Percentiles rank a stretch among this genome's conserved stretches.
Evolutionary conservation across 2,113 vertebrate species (phyloP).

Genomic region (Leptodactylus fuscus): DNA sequence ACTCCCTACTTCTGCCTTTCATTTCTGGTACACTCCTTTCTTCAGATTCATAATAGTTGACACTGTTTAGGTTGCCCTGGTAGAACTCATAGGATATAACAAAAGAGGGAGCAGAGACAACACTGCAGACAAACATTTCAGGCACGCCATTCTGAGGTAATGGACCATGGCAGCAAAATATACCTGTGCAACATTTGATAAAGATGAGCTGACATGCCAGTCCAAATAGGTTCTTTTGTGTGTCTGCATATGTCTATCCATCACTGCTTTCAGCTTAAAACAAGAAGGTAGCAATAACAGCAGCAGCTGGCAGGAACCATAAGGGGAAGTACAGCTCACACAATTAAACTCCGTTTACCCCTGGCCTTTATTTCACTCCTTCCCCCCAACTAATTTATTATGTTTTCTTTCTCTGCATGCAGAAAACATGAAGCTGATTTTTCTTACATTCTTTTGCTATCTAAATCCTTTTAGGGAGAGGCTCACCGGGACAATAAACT

Average conservation of each 20-base stretch:
- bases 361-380: conserved; percentile 85
- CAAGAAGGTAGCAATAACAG: conserved; percentile 78
- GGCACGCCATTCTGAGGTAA: conserved; percentile 96
- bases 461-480: conserved; percentile 72
- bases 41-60: conserved; percentile 23
- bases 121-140: conserved; percentile 98
- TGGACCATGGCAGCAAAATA: conserved; percentile 98
- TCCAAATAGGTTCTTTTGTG: conserved; percentile 99
- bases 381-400: conserved; percentile 80
- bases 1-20: conserved; percentile 61
- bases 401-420: conserved; percentile 78
- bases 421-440: conserved; percentile 82
- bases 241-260: conserved; percentile 89
- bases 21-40: conserved; percentile 1
- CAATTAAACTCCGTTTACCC: conserved; percentile 86
- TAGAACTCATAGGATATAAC: conserved; percentile 52
- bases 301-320: conserved; percentile 87
- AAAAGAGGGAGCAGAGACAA: conserved; percentile 52
- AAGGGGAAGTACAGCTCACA: conserved; percentile 81
- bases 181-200: conserved; percentile 99
- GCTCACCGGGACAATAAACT: conserved; percentile 72
- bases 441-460: conserved; percentile 82
- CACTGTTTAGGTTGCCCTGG: conserved; percentile 50
- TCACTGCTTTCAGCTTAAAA: conserved; percentile 82
- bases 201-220: conserved; percentile 98